Conservation (phyloP, 2,113 vertebrate genomes). For the Otolemur garnettii region DNA sequence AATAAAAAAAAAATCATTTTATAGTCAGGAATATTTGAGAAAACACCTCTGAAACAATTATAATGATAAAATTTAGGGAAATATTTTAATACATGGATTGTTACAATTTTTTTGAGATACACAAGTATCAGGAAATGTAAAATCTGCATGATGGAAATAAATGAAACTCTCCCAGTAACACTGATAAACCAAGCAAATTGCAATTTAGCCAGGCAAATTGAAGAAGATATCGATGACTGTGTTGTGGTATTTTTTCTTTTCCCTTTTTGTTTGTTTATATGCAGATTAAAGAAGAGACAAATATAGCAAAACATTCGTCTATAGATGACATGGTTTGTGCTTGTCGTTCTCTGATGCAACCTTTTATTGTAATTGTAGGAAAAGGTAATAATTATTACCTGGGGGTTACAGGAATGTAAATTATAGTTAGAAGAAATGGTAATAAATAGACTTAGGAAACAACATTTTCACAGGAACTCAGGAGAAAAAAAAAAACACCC, state of each 20-base stretch:
- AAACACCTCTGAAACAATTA: background rate
- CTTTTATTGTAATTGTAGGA: background rate
- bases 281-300: background rate
- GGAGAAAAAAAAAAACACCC: background rate
- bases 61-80: background rate
- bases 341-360: background rate
- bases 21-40: background rate
- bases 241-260: background rate
- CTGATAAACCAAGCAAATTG: too few relatives aligned
- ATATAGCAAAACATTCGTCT: background rate
- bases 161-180: too few relatives aligned
- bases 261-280: background rate
- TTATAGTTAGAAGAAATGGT: conserved; percentile 16
- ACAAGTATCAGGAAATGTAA: too few relatives aligned
- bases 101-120: too few relatives aligned
- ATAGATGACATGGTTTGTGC: background rate
- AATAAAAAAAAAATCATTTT: background rate
- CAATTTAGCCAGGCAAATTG: too few relatives aligned
- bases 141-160: too few relatives aligned
- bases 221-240: too few relatives aligned
- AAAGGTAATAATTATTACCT: background rate
- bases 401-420: background rate
- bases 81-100: background rate
- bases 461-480: background rate
- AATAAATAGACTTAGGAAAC: background rate